Conservation (phyloP, 2,888 invertebrate species). For the Melieria crassipennis region DNA sequence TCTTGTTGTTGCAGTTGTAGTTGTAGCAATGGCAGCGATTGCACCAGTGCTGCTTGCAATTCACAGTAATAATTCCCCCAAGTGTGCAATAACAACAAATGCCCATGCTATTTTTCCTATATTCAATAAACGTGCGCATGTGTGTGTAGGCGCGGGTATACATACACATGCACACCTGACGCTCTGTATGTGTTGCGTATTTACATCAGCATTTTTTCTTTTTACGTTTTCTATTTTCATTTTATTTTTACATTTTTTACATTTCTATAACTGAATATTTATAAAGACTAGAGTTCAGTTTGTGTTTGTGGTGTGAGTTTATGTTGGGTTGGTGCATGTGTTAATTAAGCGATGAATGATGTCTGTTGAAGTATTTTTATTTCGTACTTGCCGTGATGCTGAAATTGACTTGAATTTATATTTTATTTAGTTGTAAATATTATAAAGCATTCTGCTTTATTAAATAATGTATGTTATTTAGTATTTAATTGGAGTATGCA, state of each 20-base stretch:
- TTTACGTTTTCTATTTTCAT: constrained; percentile 3
- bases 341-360: constrained; percentile 49
- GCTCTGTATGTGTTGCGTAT: constrained; percentile 8
- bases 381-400: no score
- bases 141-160: background rate
- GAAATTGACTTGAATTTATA: no score
- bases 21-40: background rate
- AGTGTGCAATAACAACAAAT: background rate
- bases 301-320: constrained; percentile 20
- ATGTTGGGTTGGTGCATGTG: constrained; percentile 50
- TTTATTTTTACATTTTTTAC: constrained; percentile 3
- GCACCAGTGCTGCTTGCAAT: no score
- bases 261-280: constrained; percentile 15
- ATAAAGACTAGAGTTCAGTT: background rate
- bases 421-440: no score
- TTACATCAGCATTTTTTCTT: background rate
- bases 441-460: no score
- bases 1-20: background rate
- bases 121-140: background rate
- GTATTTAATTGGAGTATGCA: no score
- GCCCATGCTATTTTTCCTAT: constrained; percentile 1
- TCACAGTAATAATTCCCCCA: background rate
- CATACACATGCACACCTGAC: no score
- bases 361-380: no score
- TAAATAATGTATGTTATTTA: no score